A percentile compares a stretch with the other conserved stretches of the same genome.
phyloP scores from a whole-genome alignment of 2,888 invertebrate species.

The Baccha elongata region DNA sequence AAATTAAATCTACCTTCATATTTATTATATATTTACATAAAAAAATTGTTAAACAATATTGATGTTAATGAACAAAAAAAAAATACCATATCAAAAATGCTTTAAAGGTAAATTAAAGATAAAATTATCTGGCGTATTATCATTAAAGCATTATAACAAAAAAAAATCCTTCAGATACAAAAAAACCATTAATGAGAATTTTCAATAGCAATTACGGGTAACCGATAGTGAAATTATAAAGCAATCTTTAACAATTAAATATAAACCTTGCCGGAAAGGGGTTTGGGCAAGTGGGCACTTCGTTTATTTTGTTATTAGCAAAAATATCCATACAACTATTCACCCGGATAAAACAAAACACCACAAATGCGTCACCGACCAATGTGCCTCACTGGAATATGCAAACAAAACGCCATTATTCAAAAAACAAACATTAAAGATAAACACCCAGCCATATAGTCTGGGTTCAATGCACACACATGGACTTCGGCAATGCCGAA shows the following conservation, averaged over 20 bases:
- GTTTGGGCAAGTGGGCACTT: background rate
- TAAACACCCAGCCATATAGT: constrained; percentile 3
- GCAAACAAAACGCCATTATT: constrained; percentile 14
- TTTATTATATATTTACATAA: no score
- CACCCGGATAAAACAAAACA: background rate
- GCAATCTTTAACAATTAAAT: constrained; percentile 35
- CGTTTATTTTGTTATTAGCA: background rate
- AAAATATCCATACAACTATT: constrained; percentile 16
- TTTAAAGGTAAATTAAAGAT: background rate
- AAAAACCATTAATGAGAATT: constrained; percentile 26
- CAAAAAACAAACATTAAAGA: constrained; percentile 33
- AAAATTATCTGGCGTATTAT: background rate
- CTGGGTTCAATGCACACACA: constrained; percentile 14
- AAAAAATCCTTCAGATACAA: background rate
- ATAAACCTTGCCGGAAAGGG: background rate
- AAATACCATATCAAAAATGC: background rate
- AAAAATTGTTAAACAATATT: no score
- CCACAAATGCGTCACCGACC: constrained; percentile 29
- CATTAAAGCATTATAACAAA: background rate
- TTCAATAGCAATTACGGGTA: constrained; percentile 36
- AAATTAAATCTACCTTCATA: no score
- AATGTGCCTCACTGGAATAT: constrained; percentile 9
- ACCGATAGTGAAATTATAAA: constrained; percentile 47
- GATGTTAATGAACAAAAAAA: no score
- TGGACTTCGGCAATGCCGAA: constrained; percentile 10